Evolutionary conservation across 2,888 invertebrate genomes (phyloP).

Genomic region (Trichacis sp.): DNA sequence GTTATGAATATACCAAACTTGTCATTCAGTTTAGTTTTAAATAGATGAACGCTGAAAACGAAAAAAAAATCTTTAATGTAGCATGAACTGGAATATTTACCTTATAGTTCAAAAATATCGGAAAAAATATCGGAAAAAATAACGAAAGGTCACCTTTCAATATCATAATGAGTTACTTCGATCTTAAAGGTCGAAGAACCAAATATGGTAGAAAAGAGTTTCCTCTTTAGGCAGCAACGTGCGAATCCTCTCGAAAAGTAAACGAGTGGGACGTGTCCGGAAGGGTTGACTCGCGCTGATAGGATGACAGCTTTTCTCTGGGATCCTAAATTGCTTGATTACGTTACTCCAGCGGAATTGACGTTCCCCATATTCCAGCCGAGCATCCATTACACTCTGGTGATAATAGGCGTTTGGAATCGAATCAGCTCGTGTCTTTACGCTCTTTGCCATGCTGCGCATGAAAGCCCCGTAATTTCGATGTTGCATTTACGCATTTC

Average conservation of each 20-base stretch:
- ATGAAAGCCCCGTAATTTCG: constrained; percentile 27
- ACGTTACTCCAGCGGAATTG: constrained; percentile 41
- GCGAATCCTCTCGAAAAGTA: constrained; percentile 32
- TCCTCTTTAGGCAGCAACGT: constrained; percentile 15
- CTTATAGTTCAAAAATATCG: too few relatives aligned
- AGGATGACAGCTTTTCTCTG: constrained; percentile 43
- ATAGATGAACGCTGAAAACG: too few relatives aligned
- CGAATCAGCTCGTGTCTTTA: constrained; percentile 38
- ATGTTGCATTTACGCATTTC: constrained; percentile 27
- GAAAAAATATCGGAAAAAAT: too few relatives aligned
- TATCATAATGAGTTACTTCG: too few relatives aligned
- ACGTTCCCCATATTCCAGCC: constrained; percentile 41
- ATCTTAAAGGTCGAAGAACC: too few relatives aligned
- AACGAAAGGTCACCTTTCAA: too few relatives aligned
- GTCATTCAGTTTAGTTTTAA: too few relatives aligned
- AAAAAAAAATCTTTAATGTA: too few relatives aligned
- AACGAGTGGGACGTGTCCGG: constrained; percentile 44
- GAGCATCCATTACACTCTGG: constrained; percentile 40
- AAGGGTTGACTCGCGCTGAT: constrained; percentile 46
- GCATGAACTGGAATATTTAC: too few relatives aligned
- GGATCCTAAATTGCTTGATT: constrained; percentile 52
- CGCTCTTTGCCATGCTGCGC: constrained; percentile 26
- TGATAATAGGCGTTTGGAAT: constrained; percentile 41
- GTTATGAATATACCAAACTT: too few relatives aligned
- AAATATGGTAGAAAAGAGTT: constrained; percentile 7